Percentiles rank a stretch among this genome's conserved stretches.
These are phyloP conservation scores for Botrylloides violaceus DNA, from an alignment of 23 tunicate genomes.

Conservation along the genomic window DNA sequence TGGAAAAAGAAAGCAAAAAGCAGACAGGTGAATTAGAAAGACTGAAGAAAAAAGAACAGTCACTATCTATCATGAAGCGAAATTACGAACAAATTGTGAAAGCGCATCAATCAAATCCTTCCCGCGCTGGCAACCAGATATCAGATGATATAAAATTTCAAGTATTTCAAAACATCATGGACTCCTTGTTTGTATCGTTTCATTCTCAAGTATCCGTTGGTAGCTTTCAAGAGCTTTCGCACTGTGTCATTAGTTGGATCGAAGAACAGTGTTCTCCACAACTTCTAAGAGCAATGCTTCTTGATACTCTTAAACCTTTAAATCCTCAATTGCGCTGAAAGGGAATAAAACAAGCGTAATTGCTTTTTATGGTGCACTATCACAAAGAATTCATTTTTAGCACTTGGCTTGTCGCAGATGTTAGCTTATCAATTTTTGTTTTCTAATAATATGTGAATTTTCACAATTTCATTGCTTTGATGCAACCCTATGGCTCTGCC, in stretches of 20 bases:
- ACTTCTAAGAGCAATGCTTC: conserved; percentile 22
- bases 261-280: conserved; percentile 89
- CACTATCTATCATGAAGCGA: conserved; percentile 62
- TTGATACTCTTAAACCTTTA: conserved; percentile 30
- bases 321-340: conserved; percentile 14
- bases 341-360: too few relatives aligned
- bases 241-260: conserved; percentile 76
- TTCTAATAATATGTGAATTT: too few relatives aligned
- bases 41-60: conserved; percentile 54
- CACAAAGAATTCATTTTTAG: too few relatives aligned
- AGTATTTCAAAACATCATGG: conserved; percentile 73
- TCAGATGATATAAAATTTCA: conserved; percentile 63
- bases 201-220: conserved; percentile 45
- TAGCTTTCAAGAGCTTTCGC: conserved; percentile 63
- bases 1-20: conserved; percentile 80
- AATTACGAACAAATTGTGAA: conserved; percentile 69
- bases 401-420: too few relatives aligned
- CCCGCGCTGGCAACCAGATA: conserved; percentile 22
- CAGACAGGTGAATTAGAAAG: conserved; percentile 59
- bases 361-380: too few relatives aligned
- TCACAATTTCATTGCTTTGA: too few relatives aligned
- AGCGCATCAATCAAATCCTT: conserved; percentile 36
- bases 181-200: conserved; percentile 56
- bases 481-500: too few relatives aligned
- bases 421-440: too few relatives aligned